Percentiles rank a stretch among this genome's conserved stretches.
phyloP scores from a whole-genome alignment of 2,113 vertebrate genomes.

The Pygoscelis adeliae region DNA sequence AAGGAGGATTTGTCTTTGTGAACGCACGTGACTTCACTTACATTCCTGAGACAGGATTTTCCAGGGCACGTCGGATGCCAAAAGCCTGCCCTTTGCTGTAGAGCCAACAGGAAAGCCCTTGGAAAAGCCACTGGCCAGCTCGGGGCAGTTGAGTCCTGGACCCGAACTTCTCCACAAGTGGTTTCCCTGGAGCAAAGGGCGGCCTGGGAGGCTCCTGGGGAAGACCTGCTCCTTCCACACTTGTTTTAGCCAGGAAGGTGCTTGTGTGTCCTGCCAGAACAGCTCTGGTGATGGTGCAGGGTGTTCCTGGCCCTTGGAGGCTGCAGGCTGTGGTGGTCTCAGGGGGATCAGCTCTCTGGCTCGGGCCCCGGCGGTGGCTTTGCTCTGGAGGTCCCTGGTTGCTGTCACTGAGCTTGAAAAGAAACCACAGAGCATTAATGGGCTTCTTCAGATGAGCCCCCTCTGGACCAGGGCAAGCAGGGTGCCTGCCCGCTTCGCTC shows the following conservation, averaged over 20 bases:
- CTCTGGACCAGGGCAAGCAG: fast-evolving
- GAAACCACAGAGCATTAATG: not conserved
- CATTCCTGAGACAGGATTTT: not conserved
- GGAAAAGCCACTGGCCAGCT: not conserved
- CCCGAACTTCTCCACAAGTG: not conserved
- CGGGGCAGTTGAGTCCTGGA: not conserved
- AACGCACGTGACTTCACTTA: fast-evolving
- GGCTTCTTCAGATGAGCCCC: not conserved
- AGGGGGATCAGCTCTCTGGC: not conserved
- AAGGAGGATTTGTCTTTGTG: not conserved
- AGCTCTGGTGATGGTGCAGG: not conserved
- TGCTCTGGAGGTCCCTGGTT: not conserved
- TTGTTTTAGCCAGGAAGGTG: not conserved
- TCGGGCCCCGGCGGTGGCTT: not conserved
- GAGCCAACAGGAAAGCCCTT: not conserved
- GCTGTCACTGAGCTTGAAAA: not conserved
- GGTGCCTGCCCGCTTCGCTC: not conserved
- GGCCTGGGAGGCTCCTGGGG: not conserved
- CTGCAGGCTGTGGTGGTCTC: not conserved
- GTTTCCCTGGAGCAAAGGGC: not conserved
- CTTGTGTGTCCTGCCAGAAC: not conserved
- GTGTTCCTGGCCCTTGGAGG: not conserved
- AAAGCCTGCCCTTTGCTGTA: not conserved
- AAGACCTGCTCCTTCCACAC: not conserved
- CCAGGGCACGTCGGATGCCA: not conserved